Evolutionary conservation across 2,888 invertebrate genomes (phyloP), one percentile per base, ranked within the genome.

Genomic region (Tenodera sinensis): DNA sequence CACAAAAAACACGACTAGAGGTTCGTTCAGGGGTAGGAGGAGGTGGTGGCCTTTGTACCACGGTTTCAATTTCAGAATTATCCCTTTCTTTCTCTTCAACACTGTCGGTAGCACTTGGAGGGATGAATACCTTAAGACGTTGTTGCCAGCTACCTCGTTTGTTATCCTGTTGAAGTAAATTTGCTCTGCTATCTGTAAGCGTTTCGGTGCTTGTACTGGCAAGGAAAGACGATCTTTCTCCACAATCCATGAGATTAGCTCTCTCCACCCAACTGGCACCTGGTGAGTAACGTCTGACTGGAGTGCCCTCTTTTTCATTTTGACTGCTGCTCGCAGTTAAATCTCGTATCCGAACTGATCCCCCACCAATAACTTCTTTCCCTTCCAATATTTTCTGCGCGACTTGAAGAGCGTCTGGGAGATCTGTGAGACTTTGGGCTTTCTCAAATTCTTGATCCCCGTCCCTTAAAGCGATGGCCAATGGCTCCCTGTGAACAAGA

Each of bases 381-480:
- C 94, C 93, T 89, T 92, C 93, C 47, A 94, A 91, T 82, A 94
- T 93, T 91, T 93, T 92, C 84, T 93, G 91, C 0, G 94, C 94
- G 34, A 93, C 93, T 91, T 94, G 93, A 92, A 94, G 93, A 0
- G 93, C 93, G 90, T 94, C 94, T 28, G 92, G 92, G 84, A 96
- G 93, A 91, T 96, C 95, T 84, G 95, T 95, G 92, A 95, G 94
- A 92, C 95, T 96, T 88, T 95, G 94, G 1, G 96, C 95, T 92
- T 95, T 95, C 92, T 95, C 95, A 88, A 95, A 92, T 42, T 94
- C 94, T 25, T 94, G 93, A 83, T 94, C 95, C 83, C 94, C 94
- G 14, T 95, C 94, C 93, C 94, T 93, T 1, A 93, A 93, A 15
- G 87, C 30, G 8, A 89, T 71, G 0, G 87, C 71, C 20, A 89